phyloP scores from a whole-genome alignment of 37 sponge, comb jelly and placozoan species.

The Axinella damicornis region DNA sequence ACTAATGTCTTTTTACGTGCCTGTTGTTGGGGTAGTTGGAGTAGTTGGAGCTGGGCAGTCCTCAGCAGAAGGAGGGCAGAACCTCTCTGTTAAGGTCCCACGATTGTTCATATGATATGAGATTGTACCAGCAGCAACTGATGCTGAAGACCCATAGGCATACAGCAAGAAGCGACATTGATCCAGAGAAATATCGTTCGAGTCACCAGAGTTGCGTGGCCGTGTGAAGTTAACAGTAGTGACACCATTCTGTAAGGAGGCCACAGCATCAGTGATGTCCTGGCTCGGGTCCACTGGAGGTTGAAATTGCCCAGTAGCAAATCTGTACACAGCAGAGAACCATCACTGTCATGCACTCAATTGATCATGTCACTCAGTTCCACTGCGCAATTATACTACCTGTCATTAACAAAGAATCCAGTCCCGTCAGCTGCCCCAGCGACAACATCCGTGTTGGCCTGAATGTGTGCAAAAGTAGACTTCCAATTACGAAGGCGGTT shows the following conservation, averaged over 20 bases:
- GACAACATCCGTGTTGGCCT: constrained; percentile 52
- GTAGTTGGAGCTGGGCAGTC: constrained; percentile 43
- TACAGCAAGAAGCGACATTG: constrained; percentile 46
- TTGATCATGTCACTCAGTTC: too few relatives aligned
- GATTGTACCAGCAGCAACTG: neutral
- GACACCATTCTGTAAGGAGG: constrained; percentile 2
- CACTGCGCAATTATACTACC: too few relatives aligned
- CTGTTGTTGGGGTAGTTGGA: too few relatives aligned
- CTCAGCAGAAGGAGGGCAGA: constrained; percentile 35
- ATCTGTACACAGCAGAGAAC: constrained; percentile 6
- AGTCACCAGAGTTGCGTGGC: constrained; percentile 22
- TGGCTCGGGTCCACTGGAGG: constrained; percentile 53
- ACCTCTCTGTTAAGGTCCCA: constrained; percentile 22
- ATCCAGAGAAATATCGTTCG: constrained; percentile 40
- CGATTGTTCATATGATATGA: constrained; percentile 41
- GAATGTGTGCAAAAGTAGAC: neutral
- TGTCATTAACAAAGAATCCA: constrained; percentile 54
- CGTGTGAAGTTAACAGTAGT: constrained; percentile 54
- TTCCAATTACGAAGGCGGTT: too few relatives aligned
- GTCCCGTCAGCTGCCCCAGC: constrained; percentile 41
- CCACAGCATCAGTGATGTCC: constrained; percentile 7
- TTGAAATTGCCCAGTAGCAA: neutral
- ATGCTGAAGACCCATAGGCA: constrained; percentile 40
- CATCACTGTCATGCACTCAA: too few relatives aligned
- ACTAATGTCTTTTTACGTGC: too few relatives aligned